Evolutionary conservation across 2,113 vertebrate genomes (phyloP).

Genomic region (Lanius ludovicianus): DNA sequence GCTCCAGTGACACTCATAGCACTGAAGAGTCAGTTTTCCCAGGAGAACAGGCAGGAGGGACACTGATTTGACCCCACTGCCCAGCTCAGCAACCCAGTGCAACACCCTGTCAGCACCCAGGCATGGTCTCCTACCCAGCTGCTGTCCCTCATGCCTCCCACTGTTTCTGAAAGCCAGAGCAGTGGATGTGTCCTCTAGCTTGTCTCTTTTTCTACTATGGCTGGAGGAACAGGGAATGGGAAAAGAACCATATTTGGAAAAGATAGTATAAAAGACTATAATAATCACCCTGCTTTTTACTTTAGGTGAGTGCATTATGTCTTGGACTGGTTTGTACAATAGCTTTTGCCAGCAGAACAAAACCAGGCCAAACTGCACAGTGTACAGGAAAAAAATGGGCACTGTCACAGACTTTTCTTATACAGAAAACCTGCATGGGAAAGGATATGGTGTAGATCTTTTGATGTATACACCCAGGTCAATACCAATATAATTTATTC

Average conservation of each 20-base stretch:
- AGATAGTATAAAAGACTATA: neutral
- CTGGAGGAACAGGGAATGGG: neutral
- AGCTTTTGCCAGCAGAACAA: neutral
- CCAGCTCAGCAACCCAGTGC: neutral
- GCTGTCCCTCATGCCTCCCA: rapidly evolving
- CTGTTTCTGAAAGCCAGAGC: neutral
- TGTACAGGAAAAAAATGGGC: neutral
- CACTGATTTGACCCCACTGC: rapidly evolving
- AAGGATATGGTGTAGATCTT: neutral
- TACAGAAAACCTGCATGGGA: neutral
- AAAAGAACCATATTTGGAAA: neutral
- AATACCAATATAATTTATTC: neutral
- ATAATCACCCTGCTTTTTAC: neutral
- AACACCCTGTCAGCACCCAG: neutral
- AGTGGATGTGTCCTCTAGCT: neutral
- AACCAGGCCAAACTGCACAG: neutral
- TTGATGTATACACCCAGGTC: neutral
- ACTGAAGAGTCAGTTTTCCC: neutral
- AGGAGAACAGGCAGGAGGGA: neutral
- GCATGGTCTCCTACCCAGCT: rapidly evolving
- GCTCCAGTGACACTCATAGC: neutral
- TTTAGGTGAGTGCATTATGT: neutral
- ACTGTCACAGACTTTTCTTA: neutral
- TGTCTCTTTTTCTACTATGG: neutral
- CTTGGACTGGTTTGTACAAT: neutral